Conservation (phyloP, 2,797 vertebrate genomes). For the Etheostoma perlongum region DNA sequence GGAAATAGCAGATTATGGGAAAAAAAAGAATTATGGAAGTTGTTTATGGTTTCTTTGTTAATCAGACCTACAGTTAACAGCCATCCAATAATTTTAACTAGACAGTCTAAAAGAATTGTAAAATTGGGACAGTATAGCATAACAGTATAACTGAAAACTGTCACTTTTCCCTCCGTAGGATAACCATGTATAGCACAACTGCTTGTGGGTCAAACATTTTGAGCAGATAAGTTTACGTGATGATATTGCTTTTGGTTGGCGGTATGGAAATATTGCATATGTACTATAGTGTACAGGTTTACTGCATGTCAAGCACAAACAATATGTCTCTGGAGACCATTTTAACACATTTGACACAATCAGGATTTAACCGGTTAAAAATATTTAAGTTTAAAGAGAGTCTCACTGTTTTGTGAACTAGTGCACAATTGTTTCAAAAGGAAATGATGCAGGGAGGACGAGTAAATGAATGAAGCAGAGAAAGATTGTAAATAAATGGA, state of each 20-base stretch:
- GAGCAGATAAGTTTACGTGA: not conserved
- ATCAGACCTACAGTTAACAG: no score
- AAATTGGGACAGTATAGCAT: not conserved
- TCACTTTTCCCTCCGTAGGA: not conserved
- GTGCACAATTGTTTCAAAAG: constrained; percentile 14
- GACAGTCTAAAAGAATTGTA: not conserved
- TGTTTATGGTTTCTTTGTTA: not conserved
- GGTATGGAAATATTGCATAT: not conserved
- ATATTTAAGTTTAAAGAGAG: not conserved
- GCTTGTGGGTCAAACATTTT: not conserved
- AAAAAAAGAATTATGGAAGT: not conserved
- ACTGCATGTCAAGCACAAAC: not conserved
- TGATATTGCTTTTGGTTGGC: not conserved
- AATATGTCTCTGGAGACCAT: not conserved
- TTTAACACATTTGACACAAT: no score
- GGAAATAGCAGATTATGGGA: not conserved
- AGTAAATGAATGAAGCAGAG: not conserved
- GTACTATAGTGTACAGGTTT: not conserved
- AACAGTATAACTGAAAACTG: not conserved
- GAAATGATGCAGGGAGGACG: constrained; percentile 11
- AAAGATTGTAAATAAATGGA: constrained; percentile 26
- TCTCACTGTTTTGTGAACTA: not conserved
- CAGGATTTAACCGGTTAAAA: constrained; percentile 6
- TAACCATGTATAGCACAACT: not conserved
- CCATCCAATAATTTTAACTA: not conserved